phyloP scores from a whole-genome alignment of 2,888 invertebrate species.

The Spatulosminthurus flaviceps region DNA sequence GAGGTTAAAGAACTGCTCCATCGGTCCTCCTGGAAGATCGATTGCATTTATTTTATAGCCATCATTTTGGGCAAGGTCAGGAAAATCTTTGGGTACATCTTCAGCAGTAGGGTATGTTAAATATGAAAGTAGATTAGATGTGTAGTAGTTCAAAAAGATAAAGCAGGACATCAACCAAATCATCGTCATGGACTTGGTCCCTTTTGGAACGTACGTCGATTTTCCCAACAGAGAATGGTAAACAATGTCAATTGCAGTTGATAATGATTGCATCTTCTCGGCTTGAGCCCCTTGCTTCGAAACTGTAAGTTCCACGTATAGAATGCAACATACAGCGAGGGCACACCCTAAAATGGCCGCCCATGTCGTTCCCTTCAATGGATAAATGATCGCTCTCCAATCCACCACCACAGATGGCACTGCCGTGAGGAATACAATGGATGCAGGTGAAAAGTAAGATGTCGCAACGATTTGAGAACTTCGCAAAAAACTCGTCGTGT shows the following conservation, averaged over 20 bases:
- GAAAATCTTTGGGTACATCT: slow-evolving; percentile 1
- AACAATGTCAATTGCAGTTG: neutral
- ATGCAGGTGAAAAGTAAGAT: neutral
- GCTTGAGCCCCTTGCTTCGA: neutral
- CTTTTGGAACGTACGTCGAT: neutral
- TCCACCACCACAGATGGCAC: neutral
- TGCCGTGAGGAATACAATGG: neutral
- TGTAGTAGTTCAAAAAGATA: slow-evolving; percentile 8
- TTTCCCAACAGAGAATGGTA: neutral
- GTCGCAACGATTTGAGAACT: neutral
- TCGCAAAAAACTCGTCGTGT: slow-evolving; percentile 20
- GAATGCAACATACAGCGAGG: neutral
- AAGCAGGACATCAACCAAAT: slow-evolving; percentile 3
- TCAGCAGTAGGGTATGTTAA: slow-evolving; percentile 12
- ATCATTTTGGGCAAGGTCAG: neutral
- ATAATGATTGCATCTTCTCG: no score
- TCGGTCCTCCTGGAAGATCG: slow-evolving; percentile 19
- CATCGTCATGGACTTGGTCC: neutral
- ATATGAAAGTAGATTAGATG: slow-evolving; percentile 22
- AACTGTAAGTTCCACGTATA: neutral
- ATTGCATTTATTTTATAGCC: neutral
- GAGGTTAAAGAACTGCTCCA: slow-evolving; percentile 11
- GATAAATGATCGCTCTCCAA: slow-evolving; percentile 14
- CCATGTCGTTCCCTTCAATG: neutral
- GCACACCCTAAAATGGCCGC: neutral